Conservation (phyloP, 2,888 invertebrate genomes). For the Hipparchia semele region DNA sequence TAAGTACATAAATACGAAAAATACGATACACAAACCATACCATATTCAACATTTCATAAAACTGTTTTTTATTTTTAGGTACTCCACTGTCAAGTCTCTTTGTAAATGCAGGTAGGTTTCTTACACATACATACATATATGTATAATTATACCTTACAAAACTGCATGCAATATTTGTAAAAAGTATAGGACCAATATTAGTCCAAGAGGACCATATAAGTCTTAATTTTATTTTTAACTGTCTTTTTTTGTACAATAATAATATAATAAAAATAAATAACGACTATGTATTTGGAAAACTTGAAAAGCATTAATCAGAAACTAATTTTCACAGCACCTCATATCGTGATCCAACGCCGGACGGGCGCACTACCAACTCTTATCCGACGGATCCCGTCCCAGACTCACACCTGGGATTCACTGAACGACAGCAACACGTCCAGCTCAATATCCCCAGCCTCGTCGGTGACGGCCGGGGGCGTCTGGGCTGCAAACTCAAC, state of each 20-base stretch:
- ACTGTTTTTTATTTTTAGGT: neutral
- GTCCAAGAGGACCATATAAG: too few relatives aligned
- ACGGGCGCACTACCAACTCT: conserved; percentile 32
- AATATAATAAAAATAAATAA: too few relatives aligned
- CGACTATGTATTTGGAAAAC: too few relatives aligned
- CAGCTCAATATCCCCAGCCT: conserved; percentile 42
- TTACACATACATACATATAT: neutral
- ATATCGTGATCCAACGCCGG: conserved; percentile 40
- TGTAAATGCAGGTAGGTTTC: conserved; percentile 11
- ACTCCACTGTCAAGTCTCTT: conserved; percentile 9
- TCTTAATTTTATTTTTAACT: too few relatives aligned
- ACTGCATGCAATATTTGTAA: too few relatives aligned
- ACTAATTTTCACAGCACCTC: conserved; percentile 34
- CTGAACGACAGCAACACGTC: conserved; percentile 43
- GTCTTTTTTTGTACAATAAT: too few relatives aligned
- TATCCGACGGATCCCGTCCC: conserved; percentile 30
- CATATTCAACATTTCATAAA: neutral
- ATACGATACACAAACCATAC: too few relatives aligned
- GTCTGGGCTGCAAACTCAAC: conserved; percentile 52
- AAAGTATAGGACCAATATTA: too few relatives aligned
- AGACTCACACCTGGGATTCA: conserved; percentile 44
- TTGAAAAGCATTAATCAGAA: too few relatives aligned
- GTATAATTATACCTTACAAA: too few relatives aligned
- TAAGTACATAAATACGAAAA: too few relatives aligned
- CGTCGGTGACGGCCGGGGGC: conserved; percentile 50